Conservation (phyloP, 2,113 vertebrate species). For the Noctilio leporinus region DNA sequence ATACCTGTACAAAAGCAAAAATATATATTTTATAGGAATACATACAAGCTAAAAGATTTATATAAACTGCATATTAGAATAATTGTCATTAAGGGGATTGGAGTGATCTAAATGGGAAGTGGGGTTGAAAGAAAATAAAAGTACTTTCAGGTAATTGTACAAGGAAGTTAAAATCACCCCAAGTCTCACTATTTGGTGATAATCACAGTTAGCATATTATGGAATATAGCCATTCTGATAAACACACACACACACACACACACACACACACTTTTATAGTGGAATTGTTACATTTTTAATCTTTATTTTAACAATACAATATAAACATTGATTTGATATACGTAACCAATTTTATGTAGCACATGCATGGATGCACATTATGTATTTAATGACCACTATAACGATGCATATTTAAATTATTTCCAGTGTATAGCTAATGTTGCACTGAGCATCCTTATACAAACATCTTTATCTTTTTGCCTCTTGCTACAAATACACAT, state of each 20-base stretch:
- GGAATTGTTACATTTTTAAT: neutral
- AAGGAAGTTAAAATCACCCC: neutral
- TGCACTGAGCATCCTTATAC: neutral
- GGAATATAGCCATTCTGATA: neutral
- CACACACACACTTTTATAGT: neutral
- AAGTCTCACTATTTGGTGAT: neutral
- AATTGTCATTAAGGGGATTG: neutral
- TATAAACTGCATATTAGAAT: neutral
- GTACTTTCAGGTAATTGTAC: neutral
- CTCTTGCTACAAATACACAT: neutral
- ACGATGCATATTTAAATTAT: neutral
- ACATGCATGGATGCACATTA: neutral
- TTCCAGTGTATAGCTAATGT: neutral
- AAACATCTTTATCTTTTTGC: neutral
- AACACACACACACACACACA: neutral
- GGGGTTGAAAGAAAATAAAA: neutral
- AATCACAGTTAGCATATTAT: neutral
- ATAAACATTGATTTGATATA: neutral
- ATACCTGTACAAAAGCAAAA: neutral
- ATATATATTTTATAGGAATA: neutral
- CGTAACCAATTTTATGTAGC: neutral
- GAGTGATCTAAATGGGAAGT: neutral
- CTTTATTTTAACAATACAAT: constrained; percentile 3
- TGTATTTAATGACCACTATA: neutral
- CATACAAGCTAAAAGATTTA: neutral